A percentile compares a stretch with the other conserved stretches of the same genome.
Conservation (phyloP, 2,797 vertebrate genomes). For the Molossus alvarezi region DNA sequence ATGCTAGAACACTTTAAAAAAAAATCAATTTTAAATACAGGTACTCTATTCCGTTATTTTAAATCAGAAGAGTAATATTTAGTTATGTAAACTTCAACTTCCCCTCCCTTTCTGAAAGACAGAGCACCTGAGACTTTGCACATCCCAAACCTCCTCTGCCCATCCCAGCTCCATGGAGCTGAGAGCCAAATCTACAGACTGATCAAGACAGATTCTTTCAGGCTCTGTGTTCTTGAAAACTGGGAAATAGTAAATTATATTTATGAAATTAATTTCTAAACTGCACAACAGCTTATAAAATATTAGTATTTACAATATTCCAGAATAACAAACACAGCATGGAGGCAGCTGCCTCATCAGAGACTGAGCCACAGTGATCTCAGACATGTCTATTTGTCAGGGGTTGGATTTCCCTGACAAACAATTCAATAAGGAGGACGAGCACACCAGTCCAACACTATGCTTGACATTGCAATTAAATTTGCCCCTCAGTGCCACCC, state of each 20-base stretch:
- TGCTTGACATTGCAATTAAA: conserved; percentile 75
- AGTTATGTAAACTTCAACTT: not conserved
- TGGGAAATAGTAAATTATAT: conserved; percentile 47
- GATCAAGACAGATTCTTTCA: not conserved
- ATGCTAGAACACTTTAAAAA: not conserved
- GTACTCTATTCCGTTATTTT: not conserved
- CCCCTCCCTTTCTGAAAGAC: not conserved
- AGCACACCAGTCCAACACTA: conserved; percentile 34
- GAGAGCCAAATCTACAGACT: not conserved
- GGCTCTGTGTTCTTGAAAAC: conserved; percentile 48
- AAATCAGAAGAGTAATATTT: not conserved
- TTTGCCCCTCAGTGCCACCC: not conserved
- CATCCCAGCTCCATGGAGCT: not conserved
- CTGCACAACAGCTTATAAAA: conserved; percentile 78
- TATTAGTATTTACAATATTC: conserved; percentile 83
- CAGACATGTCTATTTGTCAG: conserved; percentile 82
- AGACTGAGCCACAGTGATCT: conserved; percentile 77
- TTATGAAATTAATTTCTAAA: conserved; percentile 79
- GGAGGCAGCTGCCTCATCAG: conserved; percentile 79
- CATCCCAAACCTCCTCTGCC: not conserved
- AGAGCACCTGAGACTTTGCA: not conserved
- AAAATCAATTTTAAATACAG: not conserved
- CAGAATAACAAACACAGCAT: conserved; percentile 77
- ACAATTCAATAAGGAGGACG: conserved; percentile 54
- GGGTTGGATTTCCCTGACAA: conserved; percentile 80